These are phyloP conservation scores for Drosophila anomelani DNA, from an alignment of 2,888 invertebrate genomes.

Conservation along the genomic window DNA sequence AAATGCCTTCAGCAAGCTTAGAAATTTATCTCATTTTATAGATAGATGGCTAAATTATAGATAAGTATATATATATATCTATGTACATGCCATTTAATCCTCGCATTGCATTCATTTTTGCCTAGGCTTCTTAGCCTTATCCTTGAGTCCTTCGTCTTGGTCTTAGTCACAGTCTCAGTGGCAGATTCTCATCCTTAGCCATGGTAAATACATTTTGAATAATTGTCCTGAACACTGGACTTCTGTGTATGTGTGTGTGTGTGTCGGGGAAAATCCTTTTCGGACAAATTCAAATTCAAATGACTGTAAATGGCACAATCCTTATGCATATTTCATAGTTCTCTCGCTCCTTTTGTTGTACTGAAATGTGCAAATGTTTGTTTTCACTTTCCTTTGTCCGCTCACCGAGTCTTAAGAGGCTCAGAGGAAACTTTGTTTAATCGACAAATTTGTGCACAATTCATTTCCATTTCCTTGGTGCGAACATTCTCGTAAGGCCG, in stretches of 20 bases:
- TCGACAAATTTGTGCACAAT: constrained; percentile 42
- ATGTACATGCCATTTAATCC: constrained; percentile 37
- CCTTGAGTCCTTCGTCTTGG: constrained; percentile 41
- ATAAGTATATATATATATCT: background rate
- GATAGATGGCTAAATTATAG: background rate
- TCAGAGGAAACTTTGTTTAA: constrained; percentile 32
- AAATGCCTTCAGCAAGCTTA: background rate
- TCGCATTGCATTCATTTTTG: constrained; percentile 57
- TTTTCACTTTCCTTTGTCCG: constrained; percentile 39
- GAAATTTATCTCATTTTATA: background rate
- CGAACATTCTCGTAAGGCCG: constrained; percentile 11
- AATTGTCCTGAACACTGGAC: constrained; percentile 54
- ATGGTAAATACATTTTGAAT: constrained; percentile 53
- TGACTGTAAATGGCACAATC: constrained; percentile 50
- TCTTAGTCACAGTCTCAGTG: constrained; percentile 24
- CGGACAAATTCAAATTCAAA: constrained; percentile 43
- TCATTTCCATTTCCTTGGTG: constrained; percentile 7
- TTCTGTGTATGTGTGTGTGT: background rate
- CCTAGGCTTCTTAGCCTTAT: constrained; percentile 52
- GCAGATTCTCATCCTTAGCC: constrained; percentile 23
- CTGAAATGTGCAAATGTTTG: constrained; percentile 29
- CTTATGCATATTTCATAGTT: constrained; percentile 49
- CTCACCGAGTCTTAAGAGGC: constrained; percentile 25
- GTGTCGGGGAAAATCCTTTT: constrained; percentile 28
- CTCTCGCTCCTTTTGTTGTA: constrained; percentile 31